phyloP scores from a whole-genome alignment of 2,797 vertebrate species.

The Heterohyrax brucei region DNA sequence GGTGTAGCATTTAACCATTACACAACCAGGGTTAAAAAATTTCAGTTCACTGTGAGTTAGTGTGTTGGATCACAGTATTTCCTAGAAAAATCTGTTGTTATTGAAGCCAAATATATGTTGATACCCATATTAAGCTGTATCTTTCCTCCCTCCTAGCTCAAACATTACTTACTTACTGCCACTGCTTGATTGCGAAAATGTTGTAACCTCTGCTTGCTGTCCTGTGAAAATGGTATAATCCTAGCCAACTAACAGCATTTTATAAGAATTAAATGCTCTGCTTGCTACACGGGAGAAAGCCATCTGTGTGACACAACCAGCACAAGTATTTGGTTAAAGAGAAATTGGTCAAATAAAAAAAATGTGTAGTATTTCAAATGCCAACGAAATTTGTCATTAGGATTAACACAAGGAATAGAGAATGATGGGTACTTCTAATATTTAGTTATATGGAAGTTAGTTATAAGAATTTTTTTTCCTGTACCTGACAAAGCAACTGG shows the following conservation, averaged over 20 bases:
- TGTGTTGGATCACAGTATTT: neutral
- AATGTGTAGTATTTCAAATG: neutral
- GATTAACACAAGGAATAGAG: neutral
- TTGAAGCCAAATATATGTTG: neutral
- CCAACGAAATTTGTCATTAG: neutral
- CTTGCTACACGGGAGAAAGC: neutral
- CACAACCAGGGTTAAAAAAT: neutral
- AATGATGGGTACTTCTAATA: neutral
- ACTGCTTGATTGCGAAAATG: neutral
- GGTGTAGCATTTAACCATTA: too few relatives aligned
- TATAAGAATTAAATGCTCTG: neutral
- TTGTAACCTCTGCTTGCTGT: neutral
- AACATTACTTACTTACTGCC: neutral
- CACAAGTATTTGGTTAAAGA: neutral
- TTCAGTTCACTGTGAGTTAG: neutral
- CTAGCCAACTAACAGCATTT: neutral
- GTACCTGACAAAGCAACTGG: neutral
- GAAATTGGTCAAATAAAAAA: neutral
- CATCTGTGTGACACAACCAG: neutral
- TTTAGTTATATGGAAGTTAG: neutral
- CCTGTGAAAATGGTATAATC: neutral
- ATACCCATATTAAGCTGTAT: neutral
- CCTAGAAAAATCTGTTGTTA: neutral
- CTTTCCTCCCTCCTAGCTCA: neutral
- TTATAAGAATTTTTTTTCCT: neutral